Evolutionary conservation across 2,797 vertebrate species (phyloP), one percentile per base, ranked within the genome.

Genomic region (Xenops minutus): DNA sequence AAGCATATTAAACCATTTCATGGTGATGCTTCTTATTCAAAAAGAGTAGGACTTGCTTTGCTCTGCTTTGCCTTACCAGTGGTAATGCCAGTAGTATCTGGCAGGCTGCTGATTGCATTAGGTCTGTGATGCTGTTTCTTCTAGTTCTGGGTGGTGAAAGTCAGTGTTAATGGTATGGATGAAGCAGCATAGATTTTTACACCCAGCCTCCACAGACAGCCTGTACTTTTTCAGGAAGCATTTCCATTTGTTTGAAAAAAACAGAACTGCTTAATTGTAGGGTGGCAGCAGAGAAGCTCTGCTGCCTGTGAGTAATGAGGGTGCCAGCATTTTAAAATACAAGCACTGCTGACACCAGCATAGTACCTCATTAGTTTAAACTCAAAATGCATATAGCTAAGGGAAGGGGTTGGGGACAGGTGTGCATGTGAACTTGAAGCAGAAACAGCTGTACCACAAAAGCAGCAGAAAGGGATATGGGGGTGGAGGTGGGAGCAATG

Each of bases 191-290:
- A 56, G 52, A 46, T 61, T 79, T 94, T 77, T 83, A n/a, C 37
- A 64, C 36, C 8, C 68, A 85, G n/a, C 41, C 81, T 82, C 67
- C 41, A 46, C 68, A 73, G 52, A 39, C 26, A 79, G 37, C 21
- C 34, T 58, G 12, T 77, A 54, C 26, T 72, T 89, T 77, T 83
- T 58, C 71, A 69, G 54, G 91, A 83, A 61, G 34, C 14, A 1
- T 93, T 93, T 91, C 64, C 26, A 46, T 96, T 80, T 88, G 59
- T 85, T 83, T 89, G 59, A 83, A 49, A 94, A 89, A 78, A 39
- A 0, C 51, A 89, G 64, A 71, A 44, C 68, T 56, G 34, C 58
- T 80, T 92, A 80, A 77, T 72, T 94, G 56, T 66, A 85, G 68
- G 68, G 46, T 91, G 37, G 18, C 5, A 2, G 34, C 52, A 61